Percentiles rank a stretch among this genome's conserved stretches.
phyloP scores from a whole-genome alignment of 2,113 vertebrate species.

The Chionis minor region DNA sequence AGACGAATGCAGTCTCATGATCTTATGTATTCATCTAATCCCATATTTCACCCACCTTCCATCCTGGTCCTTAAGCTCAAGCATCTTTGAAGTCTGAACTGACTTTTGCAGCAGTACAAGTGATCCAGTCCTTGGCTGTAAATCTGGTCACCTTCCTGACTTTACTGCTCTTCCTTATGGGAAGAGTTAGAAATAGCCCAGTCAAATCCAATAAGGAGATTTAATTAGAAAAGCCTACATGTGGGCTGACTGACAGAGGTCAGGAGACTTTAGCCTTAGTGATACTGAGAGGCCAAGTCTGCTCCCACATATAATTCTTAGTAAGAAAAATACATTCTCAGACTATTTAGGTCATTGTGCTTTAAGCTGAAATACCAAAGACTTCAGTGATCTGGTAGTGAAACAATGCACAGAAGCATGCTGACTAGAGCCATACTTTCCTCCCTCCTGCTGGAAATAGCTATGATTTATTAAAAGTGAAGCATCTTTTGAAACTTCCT shows the following conservation, averaged over 20 bases:
- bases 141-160: background rate
- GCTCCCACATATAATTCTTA: background rate
- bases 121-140: background rate
- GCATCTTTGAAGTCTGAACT: background rate
- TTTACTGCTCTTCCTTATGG: background rate
- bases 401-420: background rate
- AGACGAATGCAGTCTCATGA: background rate
- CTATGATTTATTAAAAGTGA: background rate
- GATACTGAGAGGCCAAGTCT: slow-evolving; percentile 3
- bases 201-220: background rate
- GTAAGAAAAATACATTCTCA: slow-evolving; percentile 59
- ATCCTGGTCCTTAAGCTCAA: background rate
- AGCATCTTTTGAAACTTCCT: background rate
- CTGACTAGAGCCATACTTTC: background rate
- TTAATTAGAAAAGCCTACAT: background rate
- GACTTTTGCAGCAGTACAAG: background rate
- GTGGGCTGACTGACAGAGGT: background rate
- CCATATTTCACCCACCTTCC: background rate
- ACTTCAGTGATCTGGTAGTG: background rate
- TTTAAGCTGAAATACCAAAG: slow-evolving; percentile 41
- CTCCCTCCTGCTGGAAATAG: background rate
- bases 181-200: background rate
- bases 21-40: background rate
- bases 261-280: background rate
- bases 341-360: slow-evolving; percentile 45